Percentiles rank a stretch among this genome's conserved stretches.
These are phyloP conservation scores for Sinocyclocheilus rhinocerous DNA, from an alignment of 2,113 vertebrate genomes.

Conservation along the genomic window DNA sequence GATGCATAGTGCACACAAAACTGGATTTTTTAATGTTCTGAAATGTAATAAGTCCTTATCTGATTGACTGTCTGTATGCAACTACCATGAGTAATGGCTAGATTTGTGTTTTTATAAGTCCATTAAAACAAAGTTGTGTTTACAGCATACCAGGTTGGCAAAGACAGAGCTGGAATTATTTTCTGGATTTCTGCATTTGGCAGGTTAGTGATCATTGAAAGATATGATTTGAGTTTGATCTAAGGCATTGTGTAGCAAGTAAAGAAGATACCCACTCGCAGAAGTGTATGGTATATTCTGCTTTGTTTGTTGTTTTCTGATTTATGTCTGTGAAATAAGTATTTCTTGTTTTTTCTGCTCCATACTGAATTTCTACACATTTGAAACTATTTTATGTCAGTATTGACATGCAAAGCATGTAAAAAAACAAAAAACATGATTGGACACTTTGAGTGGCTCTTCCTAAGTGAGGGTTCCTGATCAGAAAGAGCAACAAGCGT, in stretches of 20 bases:
- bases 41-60: background rate
- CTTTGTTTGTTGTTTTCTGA: background rate
- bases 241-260: background rate
- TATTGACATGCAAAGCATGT: background rate
- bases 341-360: background rate
- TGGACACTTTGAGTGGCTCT: background rate
- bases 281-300: background rate
- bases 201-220: background rate
- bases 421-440: background rate
- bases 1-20: too few relatives aligned
- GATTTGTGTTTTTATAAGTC: background rate
- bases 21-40: background rate
- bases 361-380: background rate
- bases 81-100: background rate
- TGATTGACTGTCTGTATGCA: background rate
- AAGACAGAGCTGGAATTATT: background rate
- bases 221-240: background rate
- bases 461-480: background rate
- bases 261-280: background rate
- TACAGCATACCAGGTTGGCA: background rate
- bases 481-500: background rate
- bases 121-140: background rate
- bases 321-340: background rate
- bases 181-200: background rate
- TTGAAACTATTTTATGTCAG: background rate